Evolutionary conservation across 2,797 vertebrate genomes (phyloP), one percentile per base, ranked within the genome.

Genomic region (Smutsia temminckii): DNA sequence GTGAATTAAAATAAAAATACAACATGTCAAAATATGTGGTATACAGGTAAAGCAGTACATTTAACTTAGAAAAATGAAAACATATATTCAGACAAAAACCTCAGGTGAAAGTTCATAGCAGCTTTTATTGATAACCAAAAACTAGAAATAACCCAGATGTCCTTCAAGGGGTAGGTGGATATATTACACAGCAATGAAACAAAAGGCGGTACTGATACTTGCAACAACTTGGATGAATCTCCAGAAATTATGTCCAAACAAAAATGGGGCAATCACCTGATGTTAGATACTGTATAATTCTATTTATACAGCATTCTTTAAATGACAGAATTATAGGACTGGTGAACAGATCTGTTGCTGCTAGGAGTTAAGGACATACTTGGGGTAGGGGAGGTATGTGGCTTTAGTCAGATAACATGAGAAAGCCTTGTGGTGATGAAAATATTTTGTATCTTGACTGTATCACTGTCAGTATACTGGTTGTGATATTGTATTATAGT

Each of bases 21-120:
- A 81, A 34, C 6, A 37, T 42, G 14, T 61, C 34, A 69, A 80
- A 85, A 55, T 69, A 79, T 85, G 37, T 79, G 37, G 21, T 18
- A 27, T 6, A 29, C 10, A 37, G 34, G 13, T 68, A 66, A 91
- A 91, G 59, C 77, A 83, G 63, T 78, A 40, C 27, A 74, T 61
- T 75, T 55, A 81, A 64, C 11, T 4, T 34, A 64, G 27, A 90
- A 46, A 91, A 81, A 83, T 37, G 55, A 93, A 92, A 90, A 94
- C 4, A 37, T 81, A 80, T 17, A 14, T 68, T 89, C 9, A 49
- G 32, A n/a, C 1, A 64, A 61, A 55, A 64, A 69, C 25, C 69
- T 40, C 46, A 87, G 42, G 63, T 59, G 85, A 49, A 37, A 81
- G 32, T 85, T 85, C 32, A 49, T 77, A 85, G 32, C 27, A 29